Percentiles rank a stretch among this genome's conserved stretches.
phyloP scores from a whole-genome alignment of 2,888 invertebrate species.

The Drosophila quasianomalipes region DNA sequence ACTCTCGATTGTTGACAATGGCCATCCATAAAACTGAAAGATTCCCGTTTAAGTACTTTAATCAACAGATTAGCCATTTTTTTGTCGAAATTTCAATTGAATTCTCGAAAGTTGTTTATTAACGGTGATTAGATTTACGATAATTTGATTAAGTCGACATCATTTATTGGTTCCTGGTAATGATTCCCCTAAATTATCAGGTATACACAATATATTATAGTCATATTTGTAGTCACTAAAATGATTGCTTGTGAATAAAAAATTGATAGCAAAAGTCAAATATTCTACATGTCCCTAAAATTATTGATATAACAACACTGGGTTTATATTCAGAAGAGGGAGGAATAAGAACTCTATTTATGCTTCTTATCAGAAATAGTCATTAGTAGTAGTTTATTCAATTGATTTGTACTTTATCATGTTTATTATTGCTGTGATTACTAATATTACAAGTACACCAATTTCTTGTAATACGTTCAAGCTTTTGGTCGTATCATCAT shows the following conservation, averaged over 20 bases:
- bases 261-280: not conserved
- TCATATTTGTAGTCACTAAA: not conserved
- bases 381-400: not conserved
- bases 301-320: not conserved
- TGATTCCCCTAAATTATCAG: not conserved
- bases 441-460: not conserved
- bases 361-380: not conserved
- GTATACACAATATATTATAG: not conserved
- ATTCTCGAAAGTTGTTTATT: not conserved
- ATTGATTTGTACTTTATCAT: not conserved
- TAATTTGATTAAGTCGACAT: not conserved
- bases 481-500: slow-evolving; percentile 88
- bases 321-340: not conserved
- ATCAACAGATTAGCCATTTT: not conserved
- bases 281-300: not conserved
- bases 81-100: not conserved
- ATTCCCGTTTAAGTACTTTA: not conserved
- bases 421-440: not conserved
- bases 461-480: not conserved
- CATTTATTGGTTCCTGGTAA: not conserved
- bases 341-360: not conserved
- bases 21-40: not conserved
- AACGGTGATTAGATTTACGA: not conserved
- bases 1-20: not conserved
- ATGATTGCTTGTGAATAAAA: not conserved